Evolutionary conservation across 2,888 invertebrate genomes (phyloP).

Genomic region (Caenorhabditis imperialis): DNA sequence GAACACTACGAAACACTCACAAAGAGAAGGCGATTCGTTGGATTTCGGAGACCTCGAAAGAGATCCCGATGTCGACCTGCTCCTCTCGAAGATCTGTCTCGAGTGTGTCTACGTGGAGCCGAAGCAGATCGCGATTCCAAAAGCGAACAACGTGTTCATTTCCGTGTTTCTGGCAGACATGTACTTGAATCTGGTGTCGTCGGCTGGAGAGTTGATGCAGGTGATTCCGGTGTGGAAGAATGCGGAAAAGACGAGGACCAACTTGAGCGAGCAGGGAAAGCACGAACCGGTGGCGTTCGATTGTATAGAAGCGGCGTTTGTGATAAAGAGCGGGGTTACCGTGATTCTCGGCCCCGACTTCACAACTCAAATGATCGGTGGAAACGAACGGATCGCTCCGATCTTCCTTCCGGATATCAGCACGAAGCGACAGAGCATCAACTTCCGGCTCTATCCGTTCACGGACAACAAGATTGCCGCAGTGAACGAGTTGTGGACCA

Average conservation of each 20-base stretch:
- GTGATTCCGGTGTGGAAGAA: slow-evolving; percentile 41
- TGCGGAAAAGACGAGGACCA: slow-evolving; percentile 14
- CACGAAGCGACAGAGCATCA: slow-evolving; percentile 6
- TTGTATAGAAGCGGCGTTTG: slow-evolving; percentile 30
- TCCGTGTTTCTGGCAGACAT: slow-evolving; percentile 28
- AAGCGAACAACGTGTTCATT: slow-evolving; percentile 36
- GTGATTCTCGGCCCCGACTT: slow-evolving; percentile 19
- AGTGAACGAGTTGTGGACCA: background rate
- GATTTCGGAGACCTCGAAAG: slow-evolving; percentile 50
- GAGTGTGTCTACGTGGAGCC: slow-evolving; percentile 53
- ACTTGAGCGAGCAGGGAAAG: slow-evolving; percentile 2
- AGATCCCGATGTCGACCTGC: slow-evolving; percentile 52
- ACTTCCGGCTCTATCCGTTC: slow-evolving; percentile 14
- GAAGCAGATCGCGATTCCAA: slow-evolving; percentile 10
- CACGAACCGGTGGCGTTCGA: slow-evolving; percentile 9
- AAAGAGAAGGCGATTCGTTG: slow-evolving; percentile 1
- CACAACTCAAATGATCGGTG: slow-evolving; percentile 31
- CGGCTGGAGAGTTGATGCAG: slow-evolving; percentile 18
- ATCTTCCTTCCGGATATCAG: slow-evolving; percentile 27
- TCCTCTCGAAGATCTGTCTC: slow-evolving; percentile 51
- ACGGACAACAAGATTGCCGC: slow-evolving; percentile 1
- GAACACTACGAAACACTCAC: slow-evolving; percentile 9
- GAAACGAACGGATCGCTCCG: slow-evolving; percentile 26
- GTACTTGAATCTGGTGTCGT: slow-evolving; percentile 34
- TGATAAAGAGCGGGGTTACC: slow-evolving; percentile 38